Conservation (phyloP, 1,140 invertebrate genomes). For the Sinella curviseta region DNA sequence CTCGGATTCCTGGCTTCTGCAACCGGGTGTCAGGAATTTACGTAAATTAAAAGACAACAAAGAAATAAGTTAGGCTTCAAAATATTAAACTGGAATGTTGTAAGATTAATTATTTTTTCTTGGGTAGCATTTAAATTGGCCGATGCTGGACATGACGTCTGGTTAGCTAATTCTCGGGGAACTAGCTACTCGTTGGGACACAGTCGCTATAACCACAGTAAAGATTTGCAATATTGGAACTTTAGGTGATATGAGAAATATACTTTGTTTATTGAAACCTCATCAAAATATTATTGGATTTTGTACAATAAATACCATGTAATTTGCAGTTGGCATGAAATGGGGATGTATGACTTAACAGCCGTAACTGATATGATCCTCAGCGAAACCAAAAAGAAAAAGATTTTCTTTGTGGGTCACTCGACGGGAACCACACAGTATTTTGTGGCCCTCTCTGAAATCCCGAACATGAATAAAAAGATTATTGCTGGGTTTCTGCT, state of each 20-base stretch:
- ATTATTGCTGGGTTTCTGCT: constrained; percentile 44
- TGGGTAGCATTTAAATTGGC: neutral
- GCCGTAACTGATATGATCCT: constrained; percentile 60
- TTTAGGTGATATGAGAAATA: too few species aligned
- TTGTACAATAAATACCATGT: neutral
- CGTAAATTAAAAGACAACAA: neutral
- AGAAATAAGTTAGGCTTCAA: neutral
- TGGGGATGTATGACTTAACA: constrained; percentile 62
- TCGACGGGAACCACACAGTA: constrained; percentile 59
- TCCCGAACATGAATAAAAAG: constrained; percentile 61
- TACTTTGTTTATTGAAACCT: neutral
- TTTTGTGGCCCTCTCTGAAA: constrained; percentile 62
- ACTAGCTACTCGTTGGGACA: neutral
- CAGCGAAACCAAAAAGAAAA: constrained; percentile 52
- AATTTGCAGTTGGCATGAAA: constrained; percentile 64
- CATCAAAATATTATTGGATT: neutral
- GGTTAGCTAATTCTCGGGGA: neutral
- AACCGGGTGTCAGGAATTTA: constrained; percentile 63
- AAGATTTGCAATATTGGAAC: neutral
- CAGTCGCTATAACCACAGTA: neutral
- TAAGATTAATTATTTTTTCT: neutral
- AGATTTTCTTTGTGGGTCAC: constrained; percentile 60
- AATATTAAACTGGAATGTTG: neutral
- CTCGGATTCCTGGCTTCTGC: constrained; percentile 66
- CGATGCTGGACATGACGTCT: neutral